Percentiles rank a stretch among this genome's conserved stretches.
Conservation (phyloP, 2,797 vertebrate species). For the Schizothorax lantsangensis region DNA sequence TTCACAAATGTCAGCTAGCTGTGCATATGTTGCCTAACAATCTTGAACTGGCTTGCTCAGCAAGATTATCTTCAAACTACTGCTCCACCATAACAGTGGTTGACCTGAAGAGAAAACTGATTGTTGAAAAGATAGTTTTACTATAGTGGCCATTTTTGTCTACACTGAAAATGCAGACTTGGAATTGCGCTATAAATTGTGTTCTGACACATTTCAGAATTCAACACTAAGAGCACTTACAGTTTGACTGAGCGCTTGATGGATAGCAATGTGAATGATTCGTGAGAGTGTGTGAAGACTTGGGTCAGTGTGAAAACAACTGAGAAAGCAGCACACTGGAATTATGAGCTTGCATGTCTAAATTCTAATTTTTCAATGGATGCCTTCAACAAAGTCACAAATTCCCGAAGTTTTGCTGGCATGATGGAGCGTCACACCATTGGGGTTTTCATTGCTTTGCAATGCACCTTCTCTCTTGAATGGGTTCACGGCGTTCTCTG, state of each 20-base stretch:
- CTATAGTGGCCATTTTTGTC: neutral
- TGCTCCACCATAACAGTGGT: neutral
- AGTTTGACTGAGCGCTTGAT: neutral
- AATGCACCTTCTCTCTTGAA: no score
- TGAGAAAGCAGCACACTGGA: neutral
- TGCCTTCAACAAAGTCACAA: neutral
- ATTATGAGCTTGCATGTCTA: neutral
- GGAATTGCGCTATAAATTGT: conserved; percentile 6
- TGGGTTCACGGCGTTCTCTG: neutral
- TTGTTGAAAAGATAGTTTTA: neutral
- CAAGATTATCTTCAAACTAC: neutral
- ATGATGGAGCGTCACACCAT: no score
- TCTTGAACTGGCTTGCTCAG: neutral
- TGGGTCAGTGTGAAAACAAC: neutral
- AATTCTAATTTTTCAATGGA: neutral
- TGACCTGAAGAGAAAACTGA: neutral
- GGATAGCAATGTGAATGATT: neutral
- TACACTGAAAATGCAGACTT: neutral
- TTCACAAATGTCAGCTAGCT: neutral
- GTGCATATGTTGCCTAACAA: neutral
- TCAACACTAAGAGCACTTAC: neutral
- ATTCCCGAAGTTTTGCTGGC: neutral
- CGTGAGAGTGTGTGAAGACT: neutral
- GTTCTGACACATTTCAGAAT: neutral
- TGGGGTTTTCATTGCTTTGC: neutral